Conservation (phyloP, 1,140 invertebrate genomes). For the Trigoniulus corallinus region DNA sequence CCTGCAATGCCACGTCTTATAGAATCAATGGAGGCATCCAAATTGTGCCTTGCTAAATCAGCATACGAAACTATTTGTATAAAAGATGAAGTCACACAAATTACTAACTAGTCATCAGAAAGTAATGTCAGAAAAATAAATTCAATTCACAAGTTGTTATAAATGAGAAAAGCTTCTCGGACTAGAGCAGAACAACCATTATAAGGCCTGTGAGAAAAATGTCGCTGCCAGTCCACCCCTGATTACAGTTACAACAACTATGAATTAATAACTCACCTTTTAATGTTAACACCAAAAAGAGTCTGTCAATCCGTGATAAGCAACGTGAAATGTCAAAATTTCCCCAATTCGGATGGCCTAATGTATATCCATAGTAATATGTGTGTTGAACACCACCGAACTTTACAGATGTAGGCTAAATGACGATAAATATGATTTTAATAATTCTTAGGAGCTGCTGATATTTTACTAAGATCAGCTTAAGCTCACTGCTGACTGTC, state of each 20-base stretch:
- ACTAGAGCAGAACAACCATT: too few relatives aligned
- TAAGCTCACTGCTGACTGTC: too few relatives aligned
- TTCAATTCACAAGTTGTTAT: neutral
- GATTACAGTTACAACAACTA: too few relatives aligned
- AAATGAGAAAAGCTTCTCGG: too few relatives aligned
- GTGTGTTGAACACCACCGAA: constrained; percentile 12
- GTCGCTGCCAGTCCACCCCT: too few relatives aligned
- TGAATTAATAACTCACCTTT: too few relatives aligned
- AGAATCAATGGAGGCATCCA: constrained; percentile 19
- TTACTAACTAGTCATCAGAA: neutral
- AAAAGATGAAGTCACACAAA: constrained; percentile 1
- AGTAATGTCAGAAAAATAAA: neutral
- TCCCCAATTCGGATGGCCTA: constrained; percentile 17
- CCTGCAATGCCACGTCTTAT: constrained; percentile 23
- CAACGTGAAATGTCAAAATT: constrained; percentile 19
- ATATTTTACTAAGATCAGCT: too few relatives aligned
- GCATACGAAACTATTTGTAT: constrained; percentile 15
- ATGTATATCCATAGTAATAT: constrained; percentile 15
- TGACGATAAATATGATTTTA: too few relatives aligned
- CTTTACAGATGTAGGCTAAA: constrained; percentile 10
- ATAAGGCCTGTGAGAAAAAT: too few relatives aligned
- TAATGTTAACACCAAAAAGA: neutral
- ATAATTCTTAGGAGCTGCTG: too few relatives aligned
- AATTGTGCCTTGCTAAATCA: constrained; percentile 16
- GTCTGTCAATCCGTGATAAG: constrained; percentile 3